Base-by-base conservation (phyloP, 1,140 invertebrate species). In the Zaprionus inermis region DNA sequence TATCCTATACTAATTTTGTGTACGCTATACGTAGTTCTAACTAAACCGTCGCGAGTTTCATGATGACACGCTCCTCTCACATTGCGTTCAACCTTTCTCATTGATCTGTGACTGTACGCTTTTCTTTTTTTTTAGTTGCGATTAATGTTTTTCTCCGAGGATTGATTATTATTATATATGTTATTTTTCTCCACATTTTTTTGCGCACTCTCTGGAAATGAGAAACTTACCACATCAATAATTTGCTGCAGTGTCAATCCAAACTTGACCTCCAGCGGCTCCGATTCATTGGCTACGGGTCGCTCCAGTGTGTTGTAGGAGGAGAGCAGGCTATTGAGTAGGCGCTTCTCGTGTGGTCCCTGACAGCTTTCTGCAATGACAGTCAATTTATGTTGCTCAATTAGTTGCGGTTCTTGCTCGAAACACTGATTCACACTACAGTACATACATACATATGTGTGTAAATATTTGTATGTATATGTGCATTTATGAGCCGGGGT, bases 171-270 rank as follows among this genome's bases (percentile, higher is more conserved):
- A 18, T 16, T 57, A 60, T 58, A 44, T 16, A 44, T n/a, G 16
- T 36, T 57, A 0, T 46, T 59, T 49, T 71, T 32, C 30, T 49
- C 4, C 20, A 28, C 20, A 28, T 16, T 12, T 55, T 36, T 70
- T 30, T 12, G 7, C 38, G 1, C 34, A 32, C 28, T 38, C 36
- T 38, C 24, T 56, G 32, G 7, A 38, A 38, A 36, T 44, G 38
- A 51, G 10, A 28, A 85, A 95, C 97, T 96, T 94, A 99, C 98
- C 96, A 99, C 98, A 93, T 99, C 98, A 92, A 99, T 99, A 88
- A 99, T 99, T 94, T 99, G 99, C 93, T 99, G 98, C 72, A 99
- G 93, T 58, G 98, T 98, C 82, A 99, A 95, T 78, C 98, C 98
- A 92, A 99, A 98, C 89, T 95, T 97, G 64, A 99, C 97, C 93